Percentiles rank a stretch among this genome's conserved stretches.
These are phyloP conservation scores for Hormaphis cornu DNA, from an alignment of 1,140 invertebrate genomes.

Conservation along the genomic window DNA sequence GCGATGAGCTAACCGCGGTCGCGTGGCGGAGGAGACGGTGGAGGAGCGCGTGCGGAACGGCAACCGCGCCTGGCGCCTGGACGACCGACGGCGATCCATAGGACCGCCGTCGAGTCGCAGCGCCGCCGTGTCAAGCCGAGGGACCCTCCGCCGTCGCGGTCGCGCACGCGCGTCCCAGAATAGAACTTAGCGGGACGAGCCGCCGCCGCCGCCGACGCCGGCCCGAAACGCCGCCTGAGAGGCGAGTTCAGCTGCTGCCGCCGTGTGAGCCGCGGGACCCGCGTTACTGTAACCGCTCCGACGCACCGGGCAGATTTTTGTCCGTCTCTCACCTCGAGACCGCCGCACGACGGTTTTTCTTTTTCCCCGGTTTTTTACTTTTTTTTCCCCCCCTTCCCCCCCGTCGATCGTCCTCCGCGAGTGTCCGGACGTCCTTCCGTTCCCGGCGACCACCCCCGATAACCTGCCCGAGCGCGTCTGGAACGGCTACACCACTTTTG, in stretches of 20 bases:
- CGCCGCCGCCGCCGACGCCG: not conserved
- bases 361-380: no score
- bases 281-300: constrained; percentile 27
- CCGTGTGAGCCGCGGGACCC: constrained; percentile 32
- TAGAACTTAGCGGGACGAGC: constrained; percentile 19
- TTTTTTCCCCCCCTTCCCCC: not conserved
- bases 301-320: constrained; percentile 26
- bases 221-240: constrained; percentile 27
- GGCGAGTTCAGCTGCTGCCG: constrained; percentile 32
- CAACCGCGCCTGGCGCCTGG: constrained; percentile 32
- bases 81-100: constrained; percentile 31
- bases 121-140: not conserved
- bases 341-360: constrained; percentile 17
- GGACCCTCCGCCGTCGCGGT: not conserved
- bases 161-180: constrained; percentile 32
- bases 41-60: not conserved
- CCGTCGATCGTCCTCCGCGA: not conserved
- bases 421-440: not conserved
- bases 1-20: not conserved
- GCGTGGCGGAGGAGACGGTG: not conserved
- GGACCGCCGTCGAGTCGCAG: constrained; percentile 4
- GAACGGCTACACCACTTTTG: not conserved
- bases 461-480: not conserved
- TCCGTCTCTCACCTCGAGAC: constrained; percentile 15
- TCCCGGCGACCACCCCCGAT: not conserved